These are phyloP conservation scores for Harpalus rubripes DNA, from an alignment of 2,888 invertebrate species.

Conservation along the genomic window DNA sequence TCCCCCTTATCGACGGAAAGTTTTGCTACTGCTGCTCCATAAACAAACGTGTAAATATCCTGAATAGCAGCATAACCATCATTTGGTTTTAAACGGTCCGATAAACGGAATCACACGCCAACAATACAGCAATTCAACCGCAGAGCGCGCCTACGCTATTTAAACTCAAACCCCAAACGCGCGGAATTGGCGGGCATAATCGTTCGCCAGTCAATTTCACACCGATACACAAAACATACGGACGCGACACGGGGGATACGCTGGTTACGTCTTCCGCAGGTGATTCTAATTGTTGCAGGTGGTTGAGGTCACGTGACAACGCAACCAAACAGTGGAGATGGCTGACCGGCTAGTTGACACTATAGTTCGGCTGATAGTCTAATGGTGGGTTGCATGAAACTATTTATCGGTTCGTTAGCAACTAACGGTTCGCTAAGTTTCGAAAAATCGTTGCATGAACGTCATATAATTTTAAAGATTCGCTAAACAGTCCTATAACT, in stretches of 20 bases:
- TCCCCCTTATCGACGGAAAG: not conserved
- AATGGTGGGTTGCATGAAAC: no score
- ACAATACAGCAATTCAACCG: constrained; percentile 41
- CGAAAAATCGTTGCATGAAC: no score
- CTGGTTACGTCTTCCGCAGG: constrained; percentile 11
- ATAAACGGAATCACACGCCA: constrained; percentile 29
- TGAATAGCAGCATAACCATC: constrained; percentile 25
- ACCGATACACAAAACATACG: constrained; percentile 14
- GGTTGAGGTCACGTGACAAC: constrained; percentile 15
- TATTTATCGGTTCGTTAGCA: no score
- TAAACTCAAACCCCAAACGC: not conserved
- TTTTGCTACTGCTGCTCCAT: not conserved
- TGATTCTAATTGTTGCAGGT: constrained; percentile 38
- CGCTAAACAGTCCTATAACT: no score
- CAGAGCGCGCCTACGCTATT: constrained; percentile 14
- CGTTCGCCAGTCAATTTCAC: constrained; percentile 33
- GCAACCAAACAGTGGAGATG: not conserved
- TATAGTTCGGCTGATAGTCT: not conserved
- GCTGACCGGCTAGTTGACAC: not conserved
- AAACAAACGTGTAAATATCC: constrained; percentile 10
- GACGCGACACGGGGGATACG: not conserved
- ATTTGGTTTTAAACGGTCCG: constrained; percentile 21
- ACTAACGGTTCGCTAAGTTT: no score
- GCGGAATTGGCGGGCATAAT: constrained; percentile 16
- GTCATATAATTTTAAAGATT: no score